Base-by-base conservation (phyloP, 1,140 invertebrate species). In the Tenebrio molitor region DNA sequence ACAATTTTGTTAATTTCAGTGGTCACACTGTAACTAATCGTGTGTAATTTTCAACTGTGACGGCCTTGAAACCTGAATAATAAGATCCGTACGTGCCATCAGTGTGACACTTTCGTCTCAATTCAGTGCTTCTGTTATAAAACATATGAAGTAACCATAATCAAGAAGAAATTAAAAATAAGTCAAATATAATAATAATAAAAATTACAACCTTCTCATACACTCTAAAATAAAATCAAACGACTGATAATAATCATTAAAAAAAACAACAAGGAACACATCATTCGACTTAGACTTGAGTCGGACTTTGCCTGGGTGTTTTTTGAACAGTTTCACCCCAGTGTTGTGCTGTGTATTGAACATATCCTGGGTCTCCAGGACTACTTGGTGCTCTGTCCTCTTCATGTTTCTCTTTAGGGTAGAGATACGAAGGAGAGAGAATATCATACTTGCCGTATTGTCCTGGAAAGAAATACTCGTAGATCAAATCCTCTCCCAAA, bases 351-450 rank as follows among this genome's bases (percentile, higher is more conserved):
- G 89, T 88, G 73, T 91, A 90, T 79, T 89, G 87, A 0, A 91
- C 90, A 71, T 87, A 91, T 34, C 90, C 90, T 0, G 89, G 90
- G 78, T 91, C 89, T 0, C 85, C 88, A 0, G 90, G 89, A 8
- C 88, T 88, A 0, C 87, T 89, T 2, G 80, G 89, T 64, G 85
- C 84, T 71, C 78, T 33, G 69, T 53, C 82, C 82, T 81, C 79
- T 85, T 76, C 74, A 15, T 44, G 41, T 46, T 75, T 69, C 14
- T 73, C 58, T 67, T 44, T 63, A 14, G 77, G 74, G 29, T 76
- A 76, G 21, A 78, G 53, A 46, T 76, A 76, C 10, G 74, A 42
- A 29, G 81, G 79, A 5, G 75, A 65, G 2, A 78, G 72, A 12
- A 83, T 76, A 21, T 78, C 78, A 53, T 80, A 79, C 70, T 79